phyloP scores from a whole-genome alignment of 2,113 vertebrate genomes.

The Helogale parvula region DNA sequence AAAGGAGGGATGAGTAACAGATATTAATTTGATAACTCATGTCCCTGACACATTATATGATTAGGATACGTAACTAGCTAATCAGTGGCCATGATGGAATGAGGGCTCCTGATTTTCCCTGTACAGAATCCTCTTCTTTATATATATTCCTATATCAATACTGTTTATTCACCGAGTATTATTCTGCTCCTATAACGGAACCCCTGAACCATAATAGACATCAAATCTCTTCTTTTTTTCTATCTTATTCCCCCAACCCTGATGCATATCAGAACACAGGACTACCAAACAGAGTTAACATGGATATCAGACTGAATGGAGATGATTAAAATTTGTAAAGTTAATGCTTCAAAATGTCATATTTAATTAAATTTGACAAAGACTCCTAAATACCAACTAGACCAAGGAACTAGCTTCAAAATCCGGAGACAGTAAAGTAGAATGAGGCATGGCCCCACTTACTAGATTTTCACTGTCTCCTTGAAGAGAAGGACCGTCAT shows the following conservation, averaged over 20 bases:
- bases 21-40: neutral
- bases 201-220: neutral
- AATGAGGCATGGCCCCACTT: neutral
- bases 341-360: neutral
- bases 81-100: neutral
- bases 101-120: neutral
- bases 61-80: neutral
- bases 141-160: neutral
- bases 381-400: neutral
- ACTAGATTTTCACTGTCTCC: neutral
- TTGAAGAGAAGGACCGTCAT: neutral
- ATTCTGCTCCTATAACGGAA: neutral
- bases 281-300: neutral
- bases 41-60: neutral
- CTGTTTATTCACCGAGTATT: neutral
- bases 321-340: neutral
- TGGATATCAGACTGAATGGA: neutral
- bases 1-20: neutral
- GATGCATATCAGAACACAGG: neutral
- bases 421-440: neutral
- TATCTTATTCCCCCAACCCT: neutral
- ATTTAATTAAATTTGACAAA: slow-evolving; percentile 13
- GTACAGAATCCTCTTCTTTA: neutral
- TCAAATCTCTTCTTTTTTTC: neutral
- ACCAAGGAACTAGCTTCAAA: neutral